Conservation (phyloP, 2,113 vertebrate species). For the Gambusia affinis region DNA sequence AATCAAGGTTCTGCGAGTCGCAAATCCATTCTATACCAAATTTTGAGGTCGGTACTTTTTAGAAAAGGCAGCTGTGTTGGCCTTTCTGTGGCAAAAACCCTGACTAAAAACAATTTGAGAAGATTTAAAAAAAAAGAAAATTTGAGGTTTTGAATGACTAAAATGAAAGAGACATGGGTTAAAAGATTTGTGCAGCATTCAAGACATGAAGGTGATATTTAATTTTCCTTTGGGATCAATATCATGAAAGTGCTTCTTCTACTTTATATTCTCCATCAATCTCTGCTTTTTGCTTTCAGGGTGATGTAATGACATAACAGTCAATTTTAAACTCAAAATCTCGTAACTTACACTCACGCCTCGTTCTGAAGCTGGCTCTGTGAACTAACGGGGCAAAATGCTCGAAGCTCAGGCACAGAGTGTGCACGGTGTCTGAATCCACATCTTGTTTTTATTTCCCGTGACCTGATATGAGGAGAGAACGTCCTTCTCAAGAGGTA, state of each 20-base stretch:
- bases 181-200: no score
- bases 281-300: background rate
- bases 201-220: background rate
- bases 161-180: no score
- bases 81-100: no score
- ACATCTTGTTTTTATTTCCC: conserved; percentile 40
- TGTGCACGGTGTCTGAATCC: background rate
- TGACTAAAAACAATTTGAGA: no score
- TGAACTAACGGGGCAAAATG: background rate
- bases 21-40: no score
- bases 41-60: no score
- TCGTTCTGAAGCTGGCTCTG: background rate
- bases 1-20: no score
- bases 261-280: background rate
- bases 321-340: conserved; percentile 9
- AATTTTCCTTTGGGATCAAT: background rate
- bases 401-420: conserved; percentile 7
- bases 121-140: no score
- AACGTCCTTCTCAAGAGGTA: background rate
- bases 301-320: background rate
- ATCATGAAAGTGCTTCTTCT: background rate
- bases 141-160: no score
- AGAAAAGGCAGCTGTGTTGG: no score
- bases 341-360: conserved; percentile 10
- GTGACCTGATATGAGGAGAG: background rate